Base-by-base conservation (phyloP, 2,113 vertebrate species). In the Capreolus pygargus region DNA sequence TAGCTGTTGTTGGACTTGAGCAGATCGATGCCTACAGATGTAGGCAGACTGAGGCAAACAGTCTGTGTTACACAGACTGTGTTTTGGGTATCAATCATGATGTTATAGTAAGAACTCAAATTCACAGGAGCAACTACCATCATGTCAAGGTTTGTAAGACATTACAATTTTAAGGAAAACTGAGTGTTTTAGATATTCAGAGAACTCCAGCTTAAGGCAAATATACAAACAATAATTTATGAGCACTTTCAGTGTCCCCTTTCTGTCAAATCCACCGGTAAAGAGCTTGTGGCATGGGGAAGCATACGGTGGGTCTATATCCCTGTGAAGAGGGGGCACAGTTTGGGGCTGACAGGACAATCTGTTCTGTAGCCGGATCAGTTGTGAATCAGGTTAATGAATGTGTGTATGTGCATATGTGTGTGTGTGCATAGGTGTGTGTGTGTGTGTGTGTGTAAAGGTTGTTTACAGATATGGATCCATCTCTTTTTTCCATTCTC, bases 401-500 rank as follows among this genome's bases (percentile, higher is more conserved):
- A 27, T 81, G 28, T 70, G 67, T 86, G 81, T 57, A 19, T 52
- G 28, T 85, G 36, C 55, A 21, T 57, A 3, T 92, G 55, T 58
- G 28, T n/a, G 25, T 45, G 21, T 93, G 86, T 84, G n/a, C n/a
- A n/a, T n/a, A n/a, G n/a, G 28, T 70, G 76, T 78, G 79, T 50
- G 17, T 45, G 14, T 74, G 33, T 89, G 58, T n/a, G 25, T 58
- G 6, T 64, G 5, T 54, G 2, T 91, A n/a, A 74, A 74, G 43
- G 76, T 91, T 94, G 90, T 86, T 96, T 94, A 96, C 83, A 93
- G 7, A 94, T 93, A 76, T 2, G 89, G n/a, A 95, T 95, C 89
- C 39, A 54, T 94, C 86, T 93, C 52, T 95, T 86, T 84, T 96
- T 95, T 67, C 58, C 45, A 64, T 92, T 85, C 92, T 79, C 94